Base-by-base conservation (phyloP, 1,140 invertebrate genomes). In the Yoshiicerus persimilis region DNA sequence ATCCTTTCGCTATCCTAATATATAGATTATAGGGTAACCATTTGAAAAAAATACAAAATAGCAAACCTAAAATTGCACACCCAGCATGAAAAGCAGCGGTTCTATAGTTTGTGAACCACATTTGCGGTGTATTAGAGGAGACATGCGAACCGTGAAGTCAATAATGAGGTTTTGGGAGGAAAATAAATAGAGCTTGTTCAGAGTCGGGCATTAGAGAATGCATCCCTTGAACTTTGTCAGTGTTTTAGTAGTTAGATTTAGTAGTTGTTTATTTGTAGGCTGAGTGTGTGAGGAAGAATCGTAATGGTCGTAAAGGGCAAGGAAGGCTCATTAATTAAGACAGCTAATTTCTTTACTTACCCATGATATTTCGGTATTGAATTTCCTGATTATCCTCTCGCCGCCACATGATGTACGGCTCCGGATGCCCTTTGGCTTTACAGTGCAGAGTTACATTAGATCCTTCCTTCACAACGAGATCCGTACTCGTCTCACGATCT, bases 341-440 rank as follows among this genome's bases (percentile, higher is more conserved):
- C 30, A 38, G 75, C 75, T 80, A 80, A 80, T 80, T n/a, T 38
- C 30, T 36, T 80, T 34, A 80, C 75, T 80, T 80, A 80, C 75
- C 75, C 75, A 80, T 38, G 30, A 4, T 25, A 34, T 20, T 34
- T 80, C 32, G 97, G 92, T 96, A 97, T 92, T 96, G 95, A 92
- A 97, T 96, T 91, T 96, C 95, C 92, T 96, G 95, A 64, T 96
- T 96, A 91, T 98, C 97, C 92, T 97, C 97, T 64, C 97, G 93
- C 66, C 97, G 93, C 97, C 97, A 98, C 95, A 97, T 97, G 89
- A 97, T 95, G 91, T 97, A 97, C 77, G 97, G 97, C 96, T 96
- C 0, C 97, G 97, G 75, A 92, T 97, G 97, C 84, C 97, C 97
- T 20, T 94, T 94, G n/a, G 97, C 97, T 92, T 96, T 96, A 91